Conservation (phyloP, 2,888 invertebrate genomes). For the Laspeyria flexula region DNA sequence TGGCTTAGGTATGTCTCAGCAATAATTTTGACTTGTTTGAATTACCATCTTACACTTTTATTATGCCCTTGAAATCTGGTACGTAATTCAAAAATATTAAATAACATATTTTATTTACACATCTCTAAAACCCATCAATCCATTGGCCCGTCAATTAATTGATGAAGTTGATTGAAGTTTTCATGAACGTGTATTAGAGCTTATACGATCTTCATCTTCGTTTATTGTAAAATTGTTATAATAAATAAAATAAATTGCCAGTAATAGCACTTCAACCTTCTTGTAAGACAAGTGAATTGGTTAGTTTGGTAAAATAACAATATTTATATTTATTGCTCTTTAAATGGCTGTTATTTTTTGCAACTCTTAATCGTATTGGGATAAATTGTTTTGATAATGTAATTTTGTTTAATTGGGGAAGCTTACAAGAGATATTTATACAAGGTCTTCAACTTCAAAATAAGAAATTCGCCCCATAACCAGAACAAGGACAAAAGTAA, state of each 20-base stretch:
- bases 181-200: background rate
- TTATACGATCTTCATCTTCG: background rate
- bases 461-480: no score
- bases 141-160: background rate
- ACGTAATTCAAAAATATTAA: no score
- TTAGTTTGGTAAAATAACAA: background rate
- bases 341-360: background rate
- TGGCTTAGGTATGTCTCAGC: no score
- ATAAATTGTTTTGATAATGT: background rate
- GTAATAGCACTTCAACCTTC: background rate
- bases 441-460: no score
- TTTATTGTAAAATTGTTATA: constrained; percentile 5
- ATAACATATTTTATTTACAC: no score
- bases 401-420: no score
- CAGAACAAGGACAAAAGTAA: no score
- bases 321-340: constrained; percentile 1
- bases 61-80: no score
- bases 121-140: no score
- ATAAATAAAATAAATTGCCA: background rate
- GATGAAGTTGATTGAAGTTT: background rate
- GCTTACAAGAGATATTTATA: no score
- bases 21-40: no score
- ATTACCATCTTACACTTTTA: no score
- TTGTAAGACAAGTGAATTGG: background rate
- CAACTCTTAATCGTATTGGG: background rate